Base-by-base conservation (phyloP, 2,113 vertebrate species). In the Arizona elegans region DNA sequence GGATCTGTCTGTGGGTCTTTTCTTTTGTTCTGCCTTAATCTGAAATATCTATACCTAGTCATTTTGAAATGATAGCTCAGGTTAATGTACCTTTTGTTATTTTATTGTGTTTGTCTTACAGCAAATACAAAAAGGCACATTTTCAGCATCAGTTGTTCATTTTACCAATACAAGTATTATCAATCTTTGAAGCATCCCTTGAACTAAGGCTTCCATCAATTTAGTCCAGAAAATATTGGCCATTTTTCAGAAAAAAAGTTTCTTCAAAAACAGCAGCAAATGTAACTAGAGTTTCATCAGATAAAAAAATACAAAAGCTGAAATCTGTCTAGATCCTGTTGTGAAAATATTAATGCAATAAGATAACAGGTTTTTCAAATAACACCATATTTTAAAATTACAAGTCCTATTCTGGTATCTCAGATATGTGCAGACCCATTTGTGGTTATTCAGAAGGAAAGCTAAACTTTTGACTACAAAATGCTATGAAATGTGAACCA, bases 221-320 rank as follows among this genome's bases (percentile, higher is more conserved):
- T 92, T 8, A 52, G 24, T n/a, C 21, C 86, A 87, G 12, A 52
- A 59, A n/a, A 87, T 12, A 58, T 56, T 59, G 26, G 59, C 85
- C 55, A 65, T 92, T 92, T 52, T 92, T 17, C 19, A 87, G 58
- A 53, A n/a, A 43, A 17, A 92, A 29, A 53, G 59, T 29, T 52
- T 53, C 85, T 92, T 92, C 58, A 87, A 58, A 92, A 92, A 62
- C n/a, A 81, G 90, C 43, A 92, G 91, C 43, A 92, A 33, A 47
- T 8, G 23, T 52, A 33, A 89, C 5, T 90, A 91, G n/a, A 12
- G 55, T 12, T 13, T 59, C 8, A 91, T 15, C 54, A 87, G 55
- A 58, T 58, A 21, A 58, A 53, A 53, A 56, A 50, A 43, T 33
- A 19, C 85, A 86, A 86, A 58, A 86, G 29, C 70, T 81, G 33